Conservation (phyloP, 2,797 vertebrate species). For the Gallirallus australis region DNA sequence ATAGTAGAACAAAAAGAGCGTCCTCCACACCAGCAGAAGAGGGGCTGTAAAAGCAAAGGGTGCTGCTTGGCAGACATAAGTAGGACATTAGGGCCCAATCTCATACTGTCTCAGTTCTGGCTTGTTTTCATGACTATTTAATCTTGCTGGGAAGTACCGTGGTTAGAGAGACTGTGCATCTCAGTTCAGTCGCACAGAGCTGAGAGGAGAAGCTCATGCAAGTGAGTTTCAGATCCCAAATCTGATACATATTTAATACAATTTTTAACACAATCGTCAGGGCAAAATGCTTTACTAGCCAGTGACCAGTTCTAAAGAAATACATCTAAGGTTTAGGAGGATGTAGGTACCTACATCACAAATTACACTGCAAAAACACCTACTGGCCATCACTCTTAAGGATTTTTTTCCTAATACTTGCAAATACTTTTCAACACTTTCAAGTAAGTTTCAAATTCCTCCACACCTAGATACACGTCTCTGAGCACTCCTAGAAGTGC, state of each 20-base stretch:
- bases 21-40: not conserved
- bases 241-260: not conserved
- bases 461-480: not conserved
- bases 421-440: too few species aligned
- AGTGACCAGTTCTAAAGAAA: not conserved
- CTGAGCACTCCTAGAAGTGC: not conserved
- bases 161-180: not conserved
- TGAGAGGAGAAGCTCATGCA: not conserved
- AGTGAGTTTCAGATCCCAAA: not conserved
- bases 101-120: not conserved
- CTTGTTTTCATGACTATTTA: constrained; percentile 30
- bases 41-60: not conserved
- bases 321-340: not conserved
- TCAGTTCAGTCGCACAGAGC: not conserved
- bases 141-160: constrained; percentile 13
- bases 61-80: not conserved
- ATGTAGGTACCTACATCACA: not conserved
- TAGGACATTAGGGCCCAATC: not conserved
- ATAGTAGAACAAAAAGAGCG: not conserved
- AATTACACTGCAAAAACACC: not conserved
- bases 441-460: not conserved
- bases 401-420: not conserved
- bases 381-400: not conserved
- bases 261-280: not conserved
- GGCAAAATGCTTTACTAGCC: not conserved